These are phyloP conservation scores for Eupithecia insigniata DNA, from an alignment of 2,888 invertebrate genomes.

Conservation along the genomic window DNA sequence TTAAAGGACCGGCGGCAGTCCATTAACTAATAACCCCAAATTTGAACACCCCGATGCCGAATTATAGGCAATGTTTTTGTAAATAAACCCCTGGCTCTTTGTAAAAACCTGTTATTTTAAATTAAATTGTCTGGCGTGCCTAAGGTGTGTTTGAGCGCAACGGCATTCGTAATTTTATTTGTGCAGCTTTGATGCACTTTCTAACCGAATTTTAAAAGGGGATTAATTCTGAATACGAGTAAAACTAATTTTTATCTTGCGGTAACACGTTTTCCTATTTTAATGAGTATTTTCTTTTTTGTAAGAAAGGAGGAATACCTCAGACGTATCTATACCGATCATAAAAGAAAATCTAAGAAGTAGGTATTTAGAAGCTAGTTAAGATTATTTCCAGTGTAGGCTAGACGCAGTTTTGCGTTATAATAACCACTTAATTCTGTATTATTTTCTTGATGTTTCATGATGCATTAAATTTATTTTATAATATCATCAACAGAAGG, in stretches of 20 bases:
- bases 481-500: too few species aligned
- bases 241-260: background rate
- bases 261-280: background rate
- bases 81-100: slow-evolving; percentile 70
- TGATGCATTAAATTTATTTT: background rate
- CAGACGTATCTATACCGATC: too few species aligned
- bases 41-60: slow-evolving; percentile 72
- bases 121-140: slow-evolving; percentile 36
- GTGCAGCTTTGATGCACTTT: slow-evolving; percentile 9
- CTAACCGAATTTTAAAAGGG: background rate
- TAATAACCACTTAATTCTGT: background rate
- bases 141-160: slow-evolving; percentile 24
- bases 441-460: background rate
- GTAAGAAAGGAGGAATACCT: background rate
- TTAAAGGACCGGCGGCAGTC: slow-evolving; percentile 57
- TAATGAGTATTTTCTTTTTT: background rate
- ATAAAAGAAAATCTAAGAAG: background rate
- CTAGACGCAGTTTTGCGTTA: background rate
- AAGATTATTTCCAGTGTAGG: background rate
- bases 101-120: slow-evolving; percentile 58
- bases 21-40: slow-evolving; percentile 78
- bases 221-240: background rate
- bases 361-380: background rate
- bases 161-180: slow-evolving; percentile 33
- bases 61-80: slow-evolving; percentile 76